Conservation (phyloP, 1,140 invertebrate species). For the Limonius californicus region DNA sequence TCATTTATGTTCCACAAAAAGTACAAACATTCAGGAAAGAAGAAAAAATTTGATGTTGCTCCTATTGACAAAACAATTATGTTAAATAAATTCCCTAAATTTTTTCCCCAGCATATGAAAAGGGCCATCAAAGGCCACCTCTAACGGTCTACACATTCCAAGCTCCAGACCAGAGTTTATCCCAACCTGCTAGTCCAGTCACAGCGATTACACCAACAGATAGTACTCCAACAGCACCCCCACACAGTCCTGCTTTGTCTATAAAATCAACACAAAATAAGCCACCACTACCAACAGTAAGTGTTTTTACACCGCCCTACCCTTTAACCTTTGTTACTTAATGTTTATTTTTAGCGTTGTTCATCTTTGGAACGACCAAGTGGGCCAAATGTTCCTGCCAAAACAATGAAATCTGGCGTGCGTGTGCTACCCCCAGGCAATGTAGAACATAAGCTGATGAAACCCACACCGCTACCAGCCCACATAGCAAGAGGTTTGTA, state of each 20-base stretch:
- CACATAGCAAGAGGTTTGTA: slow-evolving; percentile 72
- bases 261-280: slow-evolving; percentile 49
- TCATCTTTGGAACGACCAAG: slow-evolving; percentile 68
- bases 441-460: slow-evolving; percentile 49
- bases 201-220: slow-evolving; percentile 42
- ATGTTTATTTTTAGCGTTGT: slow-evolving; percentile 50
- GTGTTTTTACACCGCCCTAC: no score
- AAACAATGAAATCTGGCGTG: slow-evolving; percentile 50
- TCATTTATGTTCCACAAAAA: no score
- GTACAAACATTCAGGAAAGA: no score
- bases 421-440: slow-evolving; percentile 44
- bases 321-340: slow-evolving; percentile 36
- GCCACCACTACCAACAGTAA: slow-evolving; percentile 57
- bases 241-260: slow-evolving; percentile 46
- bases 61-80: no score
- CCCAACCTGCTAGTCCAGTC: slow-evolving; percentile 59
- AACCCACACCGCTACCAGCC: slow-evolving; percentile 65
- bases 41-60: no score
- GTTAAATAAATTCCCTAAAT: no score
- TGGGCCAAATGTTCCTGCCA: slow-evolving; percentile 63
- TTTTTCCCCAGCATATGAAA: slow-evolving; percentile 71
- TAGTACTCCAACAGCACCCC: slow-evolving; percentile 38
- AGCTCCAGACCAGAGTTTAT: slow-evolving; percentile 51
- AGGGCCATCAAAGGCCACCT: slow-evolving; percentile 78
- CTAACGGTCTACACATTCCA: slow-evolving; percentile 85